These are phyloP conservation scores for Mechanitis mazaeus DNA, from an alignment of 2,888 invertebrate species.

Conservation along the genomic window DNA sequence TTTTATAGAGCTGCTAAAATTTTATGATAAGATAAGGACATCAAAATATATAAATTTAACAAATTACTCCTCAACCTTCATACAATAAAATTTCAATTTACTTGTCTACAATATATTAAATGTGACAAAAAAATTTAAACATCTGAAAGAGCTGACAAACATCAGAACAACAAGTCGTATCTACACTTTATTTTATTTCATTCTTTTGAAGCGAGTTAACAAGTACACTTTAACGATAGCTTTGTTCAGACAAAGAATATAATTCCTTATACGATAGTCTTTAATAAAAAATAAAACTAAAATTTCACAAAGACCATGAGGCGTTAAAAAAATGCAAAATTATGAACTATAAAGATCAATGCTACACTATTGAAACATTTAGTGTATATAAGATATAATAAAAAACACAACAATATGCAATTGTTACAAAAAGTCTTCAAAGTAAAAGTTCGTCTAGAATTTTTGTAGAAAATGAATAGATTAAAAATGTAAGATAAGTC, in stretches of 20 bases:
- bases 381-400: no score
- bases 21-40: no score
- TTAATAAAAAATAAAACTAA: slow-evolving; percentile 12
- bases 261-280: slow-evolving; percentile 11
- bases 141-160: slow-evolving; percentile 1
- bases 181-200: slow-evolving; percentile 9
- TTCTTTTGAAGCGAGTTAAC: slow-evolving; percentile 20
- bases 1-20: no score
- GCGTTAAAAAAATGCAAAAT: neutral
- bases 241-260: slow-evolving; percentile 17
- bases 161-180: neutral
- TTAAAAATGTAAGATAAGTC: no score
- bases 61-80: no score
- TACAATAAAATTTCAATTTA: no score
- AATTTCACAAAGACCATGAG: neutral
- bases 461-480: no score
- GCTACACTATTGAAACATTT: no score
- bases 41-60: no score
- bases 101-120: neutral
- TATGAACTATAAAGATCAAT: neutral
- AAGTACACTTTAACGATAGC: slow-evolving; percentile 14
- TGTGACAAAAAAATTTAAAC: neutral
- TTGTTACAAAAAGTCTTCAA: no score
- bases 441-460: no score
- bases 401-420: no score